A percentile compares a stretch with the other conserved stretches of the same genome.
Conservation (phyloP, 2,113 vertebrate genomes). For the Tamias sibiricus region DNA sequence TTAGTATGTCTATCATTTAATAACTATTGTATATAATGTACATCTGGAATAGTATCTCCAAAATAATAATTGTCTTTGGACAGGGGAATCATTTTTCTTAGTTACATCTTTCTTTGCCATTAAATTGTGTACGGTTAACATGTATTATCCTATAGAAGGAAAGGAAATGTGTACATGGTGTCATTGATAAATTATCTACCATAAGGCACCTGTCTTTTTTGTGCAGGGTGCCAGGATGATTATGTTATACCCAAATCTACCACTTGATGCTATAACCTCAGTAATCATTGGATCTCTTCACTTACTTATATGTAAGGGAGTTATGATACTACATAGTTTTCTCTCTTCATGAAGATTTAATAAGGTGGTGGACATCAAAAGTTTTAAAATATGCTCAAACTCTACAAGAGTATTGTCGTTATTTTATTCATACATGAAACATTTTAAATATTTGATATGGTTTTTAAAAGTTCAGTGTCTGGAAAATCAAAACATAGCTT, state of each 20-base stretch:
- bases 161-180: neutral
- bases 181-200: neutral
- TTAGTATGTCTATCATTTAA: neutral
- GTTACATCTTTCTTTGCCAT: neutral
- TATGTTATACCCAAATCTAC: neutral
- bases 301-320: neutral
- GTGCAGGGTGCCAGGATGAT: neutral
- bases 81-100: neutral
- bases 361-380: neutral
- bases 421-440: neutral
- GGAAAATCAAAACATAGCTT: neutral
- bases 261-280: neutral
- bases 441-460: neutral
- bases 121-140: neutral
- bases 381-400: neutral
- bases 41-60: neutral
- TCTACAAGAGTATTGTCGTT: neutral
- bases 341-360: neutral
- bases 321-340: neutral
- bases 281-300: neutral
- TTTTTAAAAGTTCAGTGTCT: neutral
- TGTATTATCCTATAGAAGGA: neutral
- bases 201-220: neutral
- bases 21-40: neutral
- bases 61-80: neutral